Evolutionary conservation across 2,113 vertebrate genomes (phyloP).

Genomic region (Muscicapa adusta): DNA sequence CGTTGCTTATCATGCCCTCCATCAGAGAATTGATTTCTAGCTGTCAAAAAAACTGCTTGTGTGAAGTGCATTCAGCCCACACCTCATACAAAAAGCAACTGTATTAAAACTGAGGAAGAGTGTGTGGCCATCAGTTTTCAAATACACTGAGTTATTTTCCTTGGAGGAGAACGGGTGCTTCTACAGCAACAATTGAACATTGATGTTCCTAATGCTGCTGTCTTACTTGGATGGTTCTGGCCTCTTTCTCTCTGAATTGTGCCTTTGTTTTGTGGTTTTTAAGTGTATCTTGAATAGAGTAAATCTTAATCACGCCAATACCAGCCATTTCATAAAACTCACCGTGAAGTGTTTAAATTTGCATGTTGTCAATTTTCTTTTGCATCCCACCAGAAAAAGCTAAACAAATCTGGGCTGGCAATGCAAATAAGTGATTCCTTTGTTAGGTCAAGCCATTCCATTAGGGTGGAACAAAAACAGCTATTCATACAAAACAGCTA

Average conservation of each 20-base stretch:
- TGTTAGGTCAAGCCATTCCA: neutral
- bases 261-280: slow-evolving; percentile 30
- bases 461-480: neutral
- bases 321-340: neutral
- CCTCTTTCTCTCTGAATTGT: neutral
- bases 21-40: neutral
- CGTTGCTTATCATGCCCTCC: neutral
- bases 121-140: neutral
- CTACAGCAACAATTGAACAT: neutral
- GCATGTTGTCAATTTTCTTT: neutral
- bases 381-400: neutral
- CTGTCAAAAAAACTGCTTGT: neutral
- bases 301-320: neutral
- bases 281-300: neutral
- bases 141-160: slow-evolving; percentile 7
- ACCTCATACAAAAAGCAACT: neutral
- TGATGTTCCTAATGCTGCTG: neutral
- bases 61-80: neutral
- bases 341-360: neutral
- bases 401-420: neutral
- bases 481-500: slow-evolving; percentile 12
- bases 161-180: neutral
- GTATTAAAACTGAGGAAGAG: neutral
- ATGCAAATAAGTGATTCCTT: neutral
- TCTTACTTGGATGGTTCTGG: neutral